Base-by-base conservation (phyloP, 2,888 invertebrate species). In the Mamestra brassicae region DNA sequence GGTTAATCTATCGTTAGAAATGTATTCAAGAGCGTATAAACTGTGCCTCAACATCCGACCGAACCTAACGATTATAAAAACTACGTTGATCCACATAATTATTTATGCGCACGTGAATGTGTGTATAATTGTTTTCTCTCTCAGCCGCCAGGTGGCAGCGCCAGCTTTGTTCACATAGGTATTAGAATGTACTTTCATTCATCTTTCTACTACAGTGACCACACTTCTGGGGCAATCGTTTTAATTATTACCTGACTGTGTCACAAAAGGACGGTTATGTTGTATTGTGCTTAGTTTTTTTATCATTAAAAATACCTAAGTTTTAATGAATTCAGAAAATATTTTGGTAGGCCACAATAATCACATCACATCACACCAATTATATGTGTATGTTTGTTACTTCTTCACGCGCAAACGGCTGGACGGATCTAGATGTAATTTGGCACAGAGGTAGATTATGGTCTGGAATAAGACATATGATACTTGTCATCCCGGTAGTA, bases 151-250 rank as follows among this genome's bases (percentile, higher is more conserved):
- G 87, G 76, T 85, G 87, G 79, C 78, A 71, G 26, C 63, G 68
- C 63, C 57, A 54, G 67, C 78, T 73, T 58, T 76, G 75, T 74
- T 78, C 79, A 82, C 83, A 82, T 81, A 26, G 26, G 26, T 26
- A 79, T 87, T 80, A 86, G 88, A 89, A 89, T 89, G 89, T 90
- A 90, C 90, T 91, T 93, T 92, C 92, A 91, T 92, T 91, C 91
- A 92, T 90, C 89, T 89, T 85, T 85, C 82, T 73, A 63, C 61
- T 85, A 70, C 0, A 68, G 89, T 91, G 87, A 83, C 91, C 89
- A 92, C 42, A 42, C 36, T 38, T 6, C 11, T 34, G 3, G 1
- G 0, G 42, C 15, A 15, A 34, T 2, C 4, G 2, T 17, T 36
- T 3, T 36, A 11, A 8, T 13, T 36, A 34, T 15, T 57, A 34